Base-by-base conservation (phyloP, 1,140 invertebrate species). In the Ctenoplectra terminalis region DNA sequence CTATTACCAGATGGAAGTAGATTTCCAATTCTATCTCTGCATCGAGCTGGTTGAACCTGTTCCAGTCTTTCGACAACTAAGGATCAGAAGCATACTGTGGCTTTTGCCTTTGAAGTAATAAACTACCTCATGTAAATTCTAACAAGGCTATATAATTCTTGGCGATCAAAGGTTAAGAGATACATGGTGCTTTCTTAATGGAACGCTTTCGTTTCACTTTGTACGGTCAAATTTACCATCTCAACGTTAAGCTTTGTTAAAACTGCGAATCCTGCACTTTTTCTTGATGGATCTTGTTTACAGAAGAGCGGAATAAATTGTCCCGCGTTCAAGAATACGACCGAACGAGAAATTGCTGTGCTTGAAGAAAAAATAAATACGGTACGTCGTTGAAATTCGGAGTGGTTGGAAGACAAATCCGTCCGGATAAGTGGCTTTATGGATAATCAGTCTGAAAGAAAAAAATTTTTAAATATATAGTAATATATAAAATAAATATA, bases 1-100 rank as follows among this genome's bases (percentile, higher is more conserved):
- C 66, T 83, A 72, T 79, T 87, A 83, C 74, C 64, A 71, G 61
- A 80, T 84, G 77, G 66, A 78, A 82, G 69, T 82, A 74, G 69
- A 82, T 86, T 82, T 79, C 56, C 69, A 78, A 83, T 83, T 86
- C 40, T 74, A 70, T 87, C 15, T 71, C 70, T 74, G 31, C n/a
- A 50, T 50, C 40, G 31, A 29, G 54, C 20, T 7, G n/a, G 37
- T 43, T 31, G 61, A 71, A 37, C 74, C 58, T 74, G 31, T 23
- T 26, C 43, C 72, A 6, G 23, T 64, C 50, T 43, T 80, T 77
- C 80, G 13, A 23, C 6, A 31, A 40, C 17, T 43, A 31, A 64
- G 17, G 66, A 34, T 85, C 79, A 77, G 77, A 67, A 79, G 54
- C 43, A 31, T 43, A 81, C 46, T 40, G 31, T 75, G 40, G 52